Evolutionary conservation across 2,113 vertebrate genomes (phyloP), one percentile per base, ranked within the genome.

Genomic region (Oreocharis arfaki): DNA sequence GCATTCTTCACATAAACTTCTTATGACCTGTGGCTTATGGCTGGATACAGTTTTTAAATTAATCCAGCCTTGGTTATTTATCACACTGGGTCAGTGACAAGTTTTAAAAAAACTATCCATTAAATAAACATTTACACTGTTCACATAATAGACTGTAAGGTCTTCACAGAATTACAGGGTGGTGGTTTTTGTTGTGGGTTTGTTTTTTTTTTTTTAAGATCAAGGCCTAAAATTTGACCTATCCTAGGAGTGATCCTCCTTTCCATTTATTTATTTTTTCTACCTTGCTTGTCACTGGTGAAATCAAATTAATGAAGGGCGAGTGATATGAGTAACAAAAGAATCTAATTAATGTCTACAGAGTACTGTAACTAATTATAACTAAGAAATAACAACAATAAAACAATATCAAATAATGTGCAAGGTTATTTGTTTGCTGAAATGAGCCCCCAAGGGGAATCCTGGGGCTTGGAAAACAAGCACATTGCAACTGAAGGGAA

Each of bases 291-390:
- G 42, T 26, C 56, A 57, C 71, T 82, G 47, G 39, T 87, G 89
- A 96, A 95, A 97, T 86, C 20, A 5, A 83, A 83, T 81, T 67
- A 95, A 95, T 80, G 82, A 97, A 93, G 96, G 60, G 30, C 63
- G 81, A 95, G 68, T 64, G 41, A 74, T 90, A 79, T 55, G 73
- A 63, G 90, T 77, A 89, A 11, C 49, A 89, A 83, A 95, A 73
- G 18, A 94, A 92, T 81, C 8, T 57, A 84, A 81, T 16, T 50
- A 50, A 53, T 56, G 10, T 39, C 74, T 19, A 88, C 30, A 26
- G 12, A 24, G 50, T 59, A 67, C 42, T 9, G 20, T 7, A n/a
- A 41, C 70, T 94, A 96, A 73, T 39, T 27, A 89, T 84, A 94
- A 24, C 59, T 79, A 79, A 33, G 22, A 26, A 49, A 59, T 44